phyloP scores from a whole-genome alignment of 2,888 invertebrate genomes.

The Polydrusus tereticollis region DNA sequence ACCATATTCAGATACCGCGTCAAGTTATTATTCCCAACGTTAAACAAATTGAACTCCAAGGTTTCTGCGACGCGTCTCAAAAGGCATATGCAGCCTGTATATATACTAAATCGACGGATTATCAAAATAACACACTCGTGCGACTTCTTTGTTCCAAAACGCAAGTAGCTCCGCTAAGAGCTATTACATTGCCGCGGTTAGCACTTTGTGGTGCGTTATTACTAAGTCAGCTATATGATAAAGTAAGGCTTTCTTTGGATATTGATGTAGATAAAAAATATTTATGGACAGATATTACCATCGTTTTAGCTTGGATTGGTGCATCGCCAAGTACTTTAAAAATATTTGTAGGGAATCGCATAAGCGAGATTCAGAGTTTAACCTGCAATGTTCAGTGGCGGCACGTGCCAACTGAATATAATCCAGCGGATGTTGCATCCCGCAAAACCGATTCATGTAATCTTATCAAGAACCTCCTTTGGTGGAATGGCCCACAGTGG shows the following conservation, averaged over 20 bases:
- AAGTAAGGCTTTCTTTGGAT: slow-evolving; percentile 14
- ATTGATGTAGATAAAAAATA: slow-evolving; percentile 2
- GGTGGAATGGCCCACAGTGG: slow-evolving; percentile 18
- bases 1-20: slow-evolving; percentile 22
- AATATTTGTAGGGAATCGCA: slow-evolving; percentile 54
- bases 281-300: slow-evolving; percentile 21
- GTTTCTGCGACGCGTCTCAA: slow-evolving; percentile 35
- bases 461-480: slow-evolving; percentile 20
- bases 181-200: slow-evolving; percentile 24
- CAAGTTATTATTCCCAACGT: slow-evolving; percentile 7
- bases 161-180: slow-evolving; percentile 34
- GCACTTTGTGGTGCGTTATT: slow-evolving; percentile 25
- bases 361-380: slow-evolving; percentile 50
- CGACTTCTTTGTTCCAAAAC: slow-evolving; percentile 25
- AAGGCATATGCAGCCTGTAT: slow-evolving; percentile 8
- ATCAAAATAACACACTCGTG: slow-evolving; percentile 7
- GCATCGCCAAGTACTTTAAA: slow-evolving; percentile 47
- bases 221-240: slow-evolving; percentile 30
- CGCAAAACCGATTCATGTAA: slow-evolving; percentile 20
- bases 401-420: slow-evolving; percentile 46
- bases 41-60: slow-evolving; percentile 28
- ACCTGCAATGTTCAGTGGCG: slow-evolving; percentile 45
- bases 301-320: slow-evolving; percentile 6
- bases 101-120: slow-evolving; percentile 7
- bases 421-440: slow-evolving; percentile 50